Percentiles rank a stretch among this genome's conserved stretches.
These are phyloP conservation scores for Porites australiensis DNA, from an alignment of 64 coral and sea anemone genomes.

Conservation along the genomic window DNA sequence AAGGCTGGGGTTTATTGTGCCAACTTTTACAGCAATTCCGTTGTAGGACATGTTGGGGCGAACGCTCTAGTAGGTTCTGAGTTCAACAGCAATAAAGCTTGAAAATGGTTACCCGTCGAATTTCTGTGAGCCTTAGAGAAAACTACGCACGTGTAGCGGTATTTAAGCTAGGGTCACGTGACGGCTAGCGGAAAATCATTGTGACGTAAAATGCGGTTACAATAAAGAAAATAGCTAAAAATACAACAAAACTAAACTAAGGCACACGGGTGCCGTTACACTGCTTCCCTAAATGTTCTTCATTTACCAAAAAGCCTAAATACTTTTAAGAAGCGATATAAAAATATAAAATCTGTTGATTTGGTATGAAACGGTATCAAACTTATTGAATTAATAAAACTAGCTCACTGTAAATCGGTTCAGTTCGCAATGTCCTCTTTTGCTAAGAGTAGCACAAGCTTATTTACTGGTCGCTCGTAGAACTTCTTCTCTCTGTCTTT, in stretches of 20 bases:
- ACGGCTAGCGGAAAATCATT: not conserved
- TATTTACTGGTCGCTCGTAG: slow-evolving; percentile 62
- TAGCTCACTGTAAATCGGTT: not conserved
- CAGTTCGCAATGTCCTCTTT: slow-evolving; percentile 54
- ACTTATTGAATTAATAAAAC: not conserved
- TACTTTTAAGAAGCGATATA: not conserved
- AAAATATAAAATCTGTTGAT: not conserved
- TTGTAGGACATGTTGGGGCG: not conserved
- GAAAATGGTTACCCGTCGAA: not conserved
- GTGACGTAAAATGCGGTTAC: slow-evolving; percentile 20
- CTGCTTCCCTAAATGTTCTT: slow-evolving; percentile 16
- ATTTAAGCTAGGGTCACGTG: slow-evolving; percentile 13
- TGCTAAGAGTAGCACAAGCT: slow-evolving; percentile 36
- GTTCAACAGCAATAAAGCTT: not conserved
- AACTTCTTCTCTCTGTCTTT: slow-evolving; percentile 50
- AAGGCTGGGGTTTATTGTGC: slow-evolving; percentile 14
- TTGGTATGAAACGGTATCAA: too few relatives aligned
- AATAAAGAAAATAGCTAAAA: not conserved
- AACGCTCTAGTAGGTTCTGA: not conserved
- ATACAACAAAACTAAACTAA: slow-evolving; percentile 10
- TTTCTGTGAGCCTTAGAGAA: slow-evolving; percentile 7
- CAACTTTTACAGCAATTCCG: not conserved
- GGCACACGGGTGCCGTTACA: not conserved
- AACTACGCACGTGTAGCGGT: not conserved
- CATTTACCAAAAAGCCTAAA: not conserved